Evolutionary conservation across 2,797 vertebrate species (phyloP).

Genomic region (Pelobates cultripes): DNA sequence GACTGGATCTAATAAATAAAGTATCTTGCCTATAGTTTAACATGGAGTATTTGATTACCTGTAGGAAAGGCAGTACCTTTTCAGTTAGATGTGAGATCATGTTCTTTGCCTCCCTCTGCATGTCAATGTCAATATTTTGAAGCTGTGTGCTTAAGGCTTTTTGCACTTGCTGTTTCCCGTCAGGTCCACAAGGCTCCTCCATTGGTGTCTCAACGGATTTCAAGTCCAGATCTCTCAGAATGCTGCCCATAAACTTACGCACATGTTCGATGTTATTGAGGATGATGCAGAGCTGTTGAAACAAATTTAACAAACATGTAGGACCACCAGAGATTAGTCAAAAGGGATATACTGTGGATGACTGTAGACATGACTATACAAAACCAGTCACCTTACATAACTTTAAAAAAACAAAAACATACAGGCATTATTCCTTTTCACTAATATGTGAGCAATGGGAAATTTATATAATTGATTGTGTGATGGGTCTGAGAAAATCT

Average conservation of each 20-base stretch:
- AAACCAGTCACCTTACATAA: no score
- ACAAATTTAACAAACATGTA: not conserved
- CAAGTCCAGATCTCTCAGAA: constrained; percentile 81
- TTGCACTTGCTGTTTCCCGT: constrained; percentile 81
- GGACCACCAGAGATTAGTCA: no score
- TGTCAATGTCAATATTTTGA: constrained; percentile 82
- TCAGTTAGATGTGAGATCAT: constrained; percentile 83
- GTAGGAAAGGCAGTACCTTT: constrained; percentile 70
- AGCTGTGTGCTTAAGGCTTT: constrained; percentile 81
- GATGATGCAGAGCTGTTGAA: constrained; percentile 80
- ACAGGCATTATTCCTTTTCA: no score
- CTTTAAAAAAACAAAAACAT: no score
- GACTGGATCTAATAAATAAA: no score
- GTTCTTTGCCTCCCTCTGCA: constrained; percentile 81
- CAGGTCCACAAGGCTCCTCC: constrained; percentile 74
- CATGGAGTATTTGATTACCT: no score
- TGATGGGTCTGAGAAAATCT: no score
- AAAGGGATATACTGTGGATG: no score
- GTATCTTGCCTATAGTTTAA: no score
- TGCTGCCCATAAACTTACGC: constrained; percentile 73
- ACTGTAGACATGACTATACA: no score
- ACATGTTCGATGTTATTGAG: constrained; percentile 84
- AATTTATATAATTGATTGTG: no score
- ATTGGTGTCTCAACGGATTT: constrained; percentile 73
- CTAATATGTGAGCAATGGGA: no score